Base-by-base conservation (phyloP, 1,140 invertebrate genomes). In the Neodiprion fabricii region DNA sequence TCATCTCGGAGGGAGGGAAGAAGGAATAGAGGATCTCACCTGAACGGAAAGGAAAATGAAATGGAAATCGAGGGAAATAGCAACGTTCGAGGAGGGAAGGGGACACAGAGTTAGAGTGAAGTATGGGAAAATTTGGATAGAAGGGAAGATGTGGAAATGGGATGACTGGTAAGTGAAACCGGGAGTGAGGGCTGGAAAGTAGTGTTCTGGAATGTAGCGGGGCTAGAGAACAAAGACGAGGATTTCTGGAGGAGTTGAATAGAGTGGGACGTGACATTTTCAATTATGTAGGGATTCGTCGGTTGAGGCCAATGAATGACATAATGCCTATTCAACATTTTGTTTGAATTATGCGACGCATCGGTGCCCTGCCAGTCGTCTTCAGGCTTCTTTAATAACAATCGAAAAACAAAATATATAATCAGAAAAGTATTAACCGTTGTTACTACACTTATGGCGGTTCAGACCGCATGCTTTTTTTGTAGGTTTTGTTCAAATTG, bases 241-340 rank as follows among this genome's bases (percentile, higher is more conserved):
- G 76, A 79, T 10, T 50, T 74, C 48, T 76, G 75, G 75, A 70
- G 75, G 4, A 76, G 71, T 23, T n/a, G 78, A 48, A 71, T 77
- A 14, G 66, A 70, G n/a, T 61, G 5, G 7, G 74, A 79, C 61
- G 67, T 76, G n/a, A 49, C 76, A 2, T 68, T 79, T 12, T 9
- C 79, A 11, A 71, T 72, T 21, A 21, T 21, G 17, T 21, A 21
- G 17, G 17, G 17, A 21, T 21, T 21, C 17, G 17, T 21, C 17
- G 17, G 17, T 21, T 21, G 17, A 21, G 17, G 17, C 17, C 17
- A 21, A 21, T 21, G 17, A 21, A 21, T 21, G 17, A 21, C 17
- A 21, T 21, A 21, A 21, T 21, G 17, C 17, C 17, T 21, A 21
- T 21, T 21, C 17, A 21, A 21, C 17, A 21, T 21, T 21, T 21